Conservation (phyloP, 2,888 invertebrate genomes). For the Meiosimyza platycephala region DNA sequence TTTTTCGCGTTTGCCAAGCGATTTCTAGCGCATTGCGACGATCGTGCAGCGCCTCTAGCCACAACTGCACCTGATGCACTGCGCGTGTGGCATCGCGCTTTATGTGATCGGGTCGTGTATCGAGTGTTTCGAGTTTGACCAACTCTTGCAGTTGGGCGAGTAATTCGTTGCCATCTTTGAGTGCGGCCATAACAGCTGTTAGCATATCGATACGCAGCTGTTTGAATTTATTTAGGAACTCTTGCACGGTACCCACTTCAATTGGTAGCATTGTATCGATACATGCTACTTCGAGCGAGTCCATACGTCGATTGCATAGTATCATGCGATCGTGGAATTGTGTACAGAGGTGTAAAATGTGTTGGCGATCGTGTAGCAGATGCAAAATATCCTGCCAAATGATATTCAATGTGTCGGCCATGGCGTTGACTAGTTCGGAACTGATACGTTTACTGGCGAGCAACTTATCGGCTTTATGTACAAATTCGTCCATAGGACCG, state of each 20-base stretch:
- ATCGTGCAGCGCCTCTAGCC: conserved; percentile 82
- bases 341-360: conserved; percentile 81
- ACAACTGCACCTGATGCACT: conserved; percentile 77
- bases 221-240: conserved; percentile 77
- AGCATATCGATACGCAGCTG: conserved; percentile 79
- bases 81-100: conserved; percentile 69
- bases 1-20: conserved; percentile 76
- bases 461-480: conserved; percentile 86
- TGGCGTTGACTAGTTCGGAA: conserved; percentile 85
- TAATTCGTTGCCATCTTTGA: conserved; percentile 82
- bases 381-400: conserved; percentile 87
- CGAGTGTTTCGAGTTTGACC: conserved; percentile 79
- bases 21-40: conserved; percentile 78
- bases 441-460: conserved; percentile 81
- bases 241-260: conserved; percentile 79
- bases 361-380: conserved; percentile 80
- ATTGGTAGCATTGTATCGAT: conserved; percentile 75
- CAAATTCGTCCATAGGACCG: conserved; percentile 87
- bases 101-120: conserved; percentile 77
- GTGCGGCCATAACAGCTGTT: conserved; percentile 81
- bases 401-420: conserved; percentile 82
- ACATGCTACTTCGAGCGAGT: conserved; percentile 77
- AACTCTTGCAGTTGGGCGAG: conserved; percentile 80
- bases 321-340: conserved; percentile 80
- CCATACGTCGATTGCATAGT: conserved; percentile 77